Base-by-base conservation (phyloP, 2,888 invertebrate species). In the Cryptosula pallasiana region DNA sequence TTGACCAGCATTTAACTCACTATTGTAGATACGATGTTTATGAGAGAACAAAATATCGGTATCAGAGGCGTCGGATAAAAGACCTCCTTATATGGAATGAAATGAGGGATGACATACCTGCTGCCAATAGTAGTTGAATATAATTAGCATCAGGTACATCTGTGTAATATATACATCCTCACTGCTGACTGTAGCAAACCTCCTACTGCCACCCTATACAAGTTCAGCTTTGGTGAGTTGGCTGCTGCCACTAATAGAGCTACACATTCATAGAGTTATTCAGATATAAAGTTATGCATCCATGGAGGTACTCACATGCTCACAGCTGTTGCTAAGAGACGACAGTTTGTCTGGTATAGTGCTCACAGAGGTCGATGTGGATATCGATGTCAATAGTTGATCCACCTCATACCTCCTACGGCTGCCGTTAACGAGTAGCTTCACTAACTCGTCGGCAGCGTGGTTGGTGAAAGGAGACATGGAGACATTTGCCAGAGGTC, bases 101-200 rank as follows among this genome's bases (percentile, higher is more conserved):
- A n/a, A n/a, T n/a, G n/a, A n/a, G n/a, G n/a, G n/a, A n/a, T 45
- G 5, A 45, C 45, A 5, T 13, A 45, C 63, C 63, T 63, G 63
- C 3, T 27, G 34, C 5, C 63, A 63, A 32, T 63, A 63, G 63
- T 25, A 13, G 63, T 63, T 63, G 32, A 63, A 63, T 63, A 63
- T 63, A 5, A 63, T 63, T 5, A 63, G 63, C 25, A 63, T 9
- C 25, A 63, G 2, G 27, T 63, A 63, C 9, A 63, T 20, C 32
- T 63, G 63, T 13, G 63, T 63, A 5, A 63, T 34, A 5, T 63
- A 34, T 13, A 63, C 63, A 32, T 63, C 63, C 45, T 45, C 20
- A 45, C 20, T 45, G 45, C 45, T 45, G n/a, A n/a, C n/a, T n/a
- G n/a, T n/a, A n/a, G n/a, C n/a, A n/a, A n/a, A n/a, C n/a, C n/a